Percentiles rank a stretch among this genome's conserved stretches.
These are phyloP conservation scores for Vandiemenella viatica DNA, from an alignment of 2,888 invertebrate genomes.

Conservation along the genomic window DNA sequence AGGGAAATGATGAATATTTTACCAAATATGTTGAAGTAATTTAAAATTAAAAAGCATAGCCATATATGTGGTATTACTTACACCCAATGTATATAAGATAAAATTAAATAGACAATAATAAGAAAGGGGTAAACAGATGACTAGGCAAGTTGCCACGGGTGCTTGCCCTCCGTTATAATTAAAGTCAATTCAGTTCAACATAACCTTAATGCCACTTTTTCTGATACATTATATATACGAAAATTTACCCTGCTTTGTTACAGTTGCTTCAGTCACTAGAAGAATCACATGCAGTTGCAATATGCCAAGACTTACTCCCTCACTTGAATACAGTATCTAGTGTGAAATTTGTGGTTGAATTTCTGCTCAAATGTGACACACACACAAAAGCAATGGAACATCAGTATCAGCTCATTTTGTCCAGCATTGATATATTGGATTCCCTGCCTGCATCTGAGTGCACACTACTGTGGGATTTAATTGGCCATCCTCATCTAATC, in stretches of 20 bases:
- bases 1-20: too few species aligned
- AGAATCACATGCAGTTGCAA: neutral
- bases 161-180: too few species aligned
- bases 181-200: too few species aligned
- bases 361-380: neutral
- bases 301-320: neutral
- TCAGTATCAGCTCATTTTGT: neutral
- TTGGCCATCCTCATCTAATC: conserved; percentile 53
- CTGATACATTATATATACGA: neutral
- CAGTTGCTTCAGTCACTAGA: neutral
- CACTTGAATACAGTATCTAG: neutral
- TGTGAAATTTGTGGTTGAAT: neutral
- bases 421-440: neutral
- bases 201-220: too few species aligned
- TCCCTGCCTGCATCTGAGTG: neutral
- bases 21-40: too few species aligned
- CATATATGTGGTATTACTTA: too few species aligned
- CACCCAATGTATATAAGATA: too few species aligned
- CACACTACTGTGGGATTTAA: conserved; percentile 36
- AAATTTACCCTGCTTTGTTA: neutral
- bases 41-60: too few species aligned
- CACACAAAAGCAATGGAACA: neutral
- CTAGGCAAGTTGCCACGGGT: too few species aligned
- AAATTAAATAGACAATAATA: too few species aligned
- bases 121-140: too few species aligned